Conservation (phyloP, 2,888 invertebrate genomes). For the Caenorhabditis angaria region DNA sequence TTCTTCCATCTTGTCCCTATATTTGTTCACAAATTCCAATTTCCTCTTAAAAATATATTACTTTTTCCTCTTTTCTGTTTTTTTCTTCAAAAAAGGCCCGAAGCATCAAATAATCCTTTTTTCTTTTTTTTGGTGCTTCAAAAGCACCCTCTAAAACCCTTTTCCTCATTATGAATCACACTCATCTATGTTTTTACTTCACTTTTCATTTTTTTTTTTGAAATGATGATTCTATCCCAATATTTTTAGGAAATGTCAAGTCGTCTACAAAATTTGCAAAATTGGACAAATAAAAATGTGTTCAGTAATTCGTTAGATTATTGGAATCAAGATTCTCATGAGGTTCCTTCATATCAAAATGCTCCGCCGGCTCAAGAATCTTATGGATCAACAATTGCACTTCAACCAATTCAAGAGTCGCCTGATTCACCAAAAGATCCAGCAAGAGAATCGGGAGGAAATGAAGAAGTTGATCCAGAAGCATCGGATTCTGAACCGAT, state of each 20-base stretch:
- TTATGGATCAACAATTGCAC: not conserved
- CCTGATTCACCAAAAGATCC: not conserved
- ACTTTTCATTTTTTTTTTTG: conserved; percentile 9
- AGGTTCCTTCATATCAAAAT: conserved; percentile 28
- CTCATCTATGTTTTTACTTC: conserved; percentile 23
- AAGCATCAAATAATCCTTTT: conserved; percentile 33
- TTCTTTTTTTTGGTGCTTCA: conserved; percentile 20
- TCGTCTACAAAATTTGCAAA: conserved; percentile 55
- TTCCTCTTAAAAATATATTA: not conserved
- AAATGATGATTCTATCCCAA: conserved; percentile 5
- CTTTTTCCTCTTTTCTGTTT: not conserved
- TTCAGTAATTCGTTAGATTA: conserved; percentile 61
- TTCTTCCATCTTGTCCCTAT: not conserved
- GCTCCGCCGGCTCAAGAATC: not conserved
- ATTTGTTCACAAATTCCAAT: not conserved
- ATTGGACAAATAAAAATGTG: conserved; percentile 70
- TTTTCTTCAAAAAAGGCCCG: conserved; percentile 2
- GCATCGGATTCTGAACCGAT: not conserved
- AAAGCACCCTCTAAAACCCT: conserved; percentile 16
- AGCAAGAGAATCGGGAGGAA: not conserved
- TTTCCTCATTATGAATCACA: conserved; percentile 22
- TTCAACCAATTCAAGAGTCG: conserved; percentile 18
- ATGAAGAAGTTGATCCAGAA: not conserved
- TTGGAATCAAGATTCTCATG: conserved; percentile 48
- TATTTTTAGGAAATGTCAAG: conserved; percentile 17